Percentiles rank a stretch among this genome's conserved stretches.
These are phyloP conservation scores for Egretta garzetta DNA, from an alignment of 2,113 vertebrate genomes.

Conservation along the genomic window DNA sequence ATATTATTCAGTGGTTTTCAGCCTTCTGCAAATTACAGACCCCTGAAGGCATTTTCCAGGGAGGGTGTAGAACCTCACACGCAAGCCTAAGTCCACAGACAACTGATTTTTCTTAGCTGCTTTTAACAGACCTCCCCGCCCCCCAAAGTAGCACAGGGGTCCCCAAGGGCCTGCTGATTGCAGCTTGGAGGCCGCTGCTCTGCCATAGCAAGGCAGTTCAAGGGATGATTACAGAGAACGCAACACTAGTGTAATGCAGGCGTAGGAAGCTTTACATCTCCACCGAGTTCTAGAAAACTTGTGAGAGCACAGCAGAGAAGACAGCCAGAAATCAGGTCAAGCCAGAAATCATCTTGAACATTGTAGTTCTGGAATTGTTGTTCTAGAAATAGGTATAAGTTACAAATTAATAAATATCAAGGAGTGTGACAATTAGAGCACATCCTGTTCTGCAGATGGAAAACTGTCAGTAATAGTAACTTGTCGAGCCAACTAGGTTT, in stretches of 20 bases:
- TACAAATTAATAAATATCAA: background rate
- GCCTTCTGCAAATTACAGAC: background rate
- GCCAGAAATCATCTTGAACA: background rate
- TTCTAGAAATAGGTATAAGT: background rate
- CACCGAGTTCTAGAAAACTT: background rate
- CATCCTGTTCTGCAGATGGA: background rate
- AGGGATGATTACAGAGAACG: background rate
- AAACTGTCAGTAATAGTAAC: background rate
- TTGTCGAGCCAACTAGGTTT: background rate
- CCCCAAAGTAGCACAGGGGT: background rate
- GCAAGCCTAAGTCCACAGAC: background rate
- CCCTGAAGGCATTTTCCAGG: background rate
- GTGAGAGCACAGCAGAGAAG: background rate
- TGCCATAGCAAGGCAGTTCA: background rate
- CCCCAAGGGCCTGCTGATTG: background rate
- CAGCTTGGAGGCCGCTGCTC: background rate
- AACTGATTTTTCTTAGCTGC: background rate
- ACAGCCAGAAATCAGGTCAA: background rate
- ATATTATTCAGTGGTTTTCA: background rate
- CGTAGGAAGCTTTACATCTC: background rate
- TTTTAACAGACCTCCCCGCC: background rate
- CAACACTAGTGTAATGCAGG: background rate
- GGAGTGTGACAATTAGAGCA: background rate
- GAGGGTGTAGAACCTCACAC: background rate
- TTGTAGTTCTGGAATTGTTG: background rate